These are phyloP conservation scores for Accipiter cooperii DNA, from an alignment of 2,113 vertebrate genomes.

Conservation along the genomic window DNA sequence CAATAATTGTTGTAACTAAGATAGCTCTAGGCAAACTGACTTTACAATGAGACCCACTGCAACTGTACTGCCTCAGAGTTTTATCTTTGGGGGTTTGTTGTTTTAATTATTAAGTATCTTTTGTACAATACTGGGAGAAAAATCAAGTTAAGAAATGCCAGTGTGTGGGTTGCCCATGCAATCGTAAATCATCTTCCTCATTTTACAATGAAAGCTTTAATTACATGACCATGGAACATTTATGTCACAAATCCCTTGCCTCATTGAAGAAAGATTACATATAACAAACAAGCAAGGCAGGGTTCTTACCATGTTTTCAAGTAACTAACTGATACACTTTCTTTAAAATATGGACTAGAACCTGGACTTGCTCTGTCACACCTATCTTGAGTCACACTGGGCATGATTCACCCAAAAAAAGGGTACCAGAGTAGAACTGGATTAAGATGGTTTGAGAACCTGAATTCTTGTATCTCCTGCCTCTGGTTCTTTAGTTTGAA, in stretches of 20 bases:
- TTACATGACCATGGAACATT: background rate
- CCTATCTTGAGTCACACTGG: background rate
- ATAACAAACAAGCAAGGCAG: background rate
- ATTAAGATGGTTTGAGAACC: background rate
- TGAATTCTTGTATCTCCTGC: background rate
- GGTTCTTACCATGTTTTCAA: background rate
- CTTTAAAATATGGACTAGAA: background rate
- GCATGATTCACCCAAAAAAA: background rate
- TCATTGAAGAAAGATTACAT: background rate
- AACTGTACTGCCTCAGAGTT: background rate
- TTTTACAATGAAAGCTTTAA: slow-evolving; percentile 6
- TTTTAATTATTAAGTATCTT: background rate
- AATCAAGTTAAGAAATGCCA: background rate
- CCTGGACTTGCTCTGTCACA: background rate
- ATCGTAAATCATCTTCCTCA: background rate
- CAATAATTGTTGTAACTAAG: background rate
- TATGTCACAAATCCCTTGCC: background rate
- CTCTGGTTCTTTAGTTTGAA: background rate
- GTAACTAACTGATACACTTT: background rate
- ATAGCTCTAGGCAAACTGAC: background rate
- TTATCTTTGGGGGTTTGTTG: background rate
- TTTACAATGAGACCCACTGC: background rate
- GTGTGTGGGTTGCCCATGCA: background rate
- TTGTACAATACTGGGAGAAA: slow-evolving; percentile 36
- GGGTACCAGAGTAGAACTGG: background rate